Conservation (phyloP, 2,113 vertebrate genomes). For the Anguilla rostrata region DNA sequence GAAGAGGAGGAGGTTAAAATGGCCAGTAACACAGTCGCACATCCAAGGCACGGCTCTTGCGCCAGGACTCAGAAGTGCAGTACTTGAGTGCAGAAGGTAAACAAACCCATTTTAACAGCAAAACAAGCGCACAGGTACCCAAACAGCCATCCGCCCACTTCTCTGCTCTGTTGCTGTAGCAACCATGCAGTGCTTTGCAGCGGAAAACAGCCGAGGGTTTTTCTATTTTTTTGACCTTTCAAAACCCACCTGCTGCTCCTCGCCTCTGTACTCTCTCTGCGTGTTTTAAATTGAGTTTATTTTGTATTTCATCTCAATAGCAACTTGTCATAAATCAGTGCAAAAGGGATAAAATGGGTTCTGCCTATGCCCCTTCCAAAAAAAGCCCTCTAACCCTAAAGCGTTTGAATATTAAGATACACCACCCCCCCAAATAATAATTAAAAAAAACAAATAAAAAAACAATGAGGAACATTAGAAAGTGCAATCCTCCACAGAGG, state of each 20-base stretch:
- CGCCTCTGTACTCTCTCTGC: neutral
- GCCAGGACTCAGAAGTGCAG: neutral
- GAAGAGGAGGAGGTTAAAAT: neutral
- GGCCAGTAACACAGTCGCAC: neutral
- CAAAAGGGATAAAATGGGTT: constrained; percentile 58
- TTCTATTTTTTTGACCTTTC: neutral
- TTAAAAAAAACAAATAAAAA: neutral
- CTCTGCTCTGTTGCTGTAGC: neutral
- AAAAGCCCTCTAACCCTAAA: constrained; percentile 37
- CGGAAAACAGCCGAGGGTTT: neutral
- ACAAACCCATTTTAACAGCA: neutral
- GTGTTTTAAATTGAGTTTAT: constrained; percentile 47
- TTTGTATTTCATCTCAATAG: neutral
- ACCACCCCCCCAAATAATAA: neutral
- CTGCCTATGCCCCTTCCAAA: neutral
- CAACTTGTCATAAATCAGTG: constrained; percentile 59
- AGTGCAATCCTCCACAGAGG: constrained; percentile 63
- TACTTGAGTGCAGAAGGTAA: neutral
- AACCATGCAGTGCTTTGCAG: neutral
- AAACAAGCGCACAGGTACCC: neutral
- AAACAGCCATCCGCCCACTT: neutral
- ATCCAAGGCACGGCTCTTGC: neutral
- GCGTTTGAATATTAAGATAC: constrained; percentile 35
- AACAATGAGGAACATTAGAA: constrained; percentile 48
- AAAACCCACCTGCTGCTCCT: neutral